Evolutionary conservation across 2,113 vertebrate genomes (phyloP), one percentile per base, ranked within the genome.

Genomic region (Malurus elegans): DNA sequence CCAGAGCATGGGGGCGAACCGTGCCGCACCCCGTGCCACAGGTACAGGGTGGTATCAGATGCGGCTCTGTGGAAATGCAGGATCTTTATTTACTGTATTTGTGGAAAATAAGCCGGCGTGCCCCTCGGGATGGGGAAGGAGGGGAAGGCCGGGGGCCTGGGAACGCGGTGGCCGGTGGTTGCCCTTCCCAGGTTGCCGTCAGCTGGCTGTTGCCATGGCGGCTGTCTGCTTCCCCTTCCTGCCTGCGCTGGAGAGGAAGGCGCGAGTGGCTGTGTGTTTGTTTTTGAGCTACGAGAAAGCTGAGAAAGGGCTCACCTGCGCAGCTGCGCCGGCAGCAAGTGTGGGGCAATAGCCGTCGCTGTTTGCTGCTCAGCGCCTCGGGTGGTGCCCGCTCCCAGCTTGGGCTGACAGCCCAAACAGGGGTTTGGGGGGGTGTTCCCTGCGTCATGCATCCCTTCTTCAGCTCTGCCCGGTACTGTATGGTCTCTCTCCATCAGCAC

Each of bases 141-240:
- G 53, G 86, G 93, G 94, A 93, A 94, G 48, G 61, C 82, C 36
- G 44, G 48, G 76, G 81, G 23, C 62, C 90, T 97, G 94, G 96
- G 95, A 95, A 93, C 62, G 17, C 2, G 7, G 32, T 92, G 94
- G 84, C 79, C 93, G 45, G 54, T 44, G 64, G 66, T 80, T 97
- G 86, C 95, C 85, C 90, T 93, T 89, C 91, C 93, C 94, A 96
- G 87, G 78, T 93, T 95, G 90, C 96, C 71, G 94, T 95, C 79
- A 88, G 84, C 88, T 86, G 92, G 78, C 71, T 95, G 75, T 96
- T 90, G 85, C 85, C 61, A 65, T 92, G 81, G 92, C 64, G 57
- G 74, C 75, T 75, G 94, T 79, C 78, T 97, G 86, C 95, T 93
- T 95, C 92, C 84, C 7, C 20, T 74, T 96, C 94, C 96, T 96